Conservation (phyloP, 2,113 vertebrate species). For the Scalopus aquaticus region DNA sequence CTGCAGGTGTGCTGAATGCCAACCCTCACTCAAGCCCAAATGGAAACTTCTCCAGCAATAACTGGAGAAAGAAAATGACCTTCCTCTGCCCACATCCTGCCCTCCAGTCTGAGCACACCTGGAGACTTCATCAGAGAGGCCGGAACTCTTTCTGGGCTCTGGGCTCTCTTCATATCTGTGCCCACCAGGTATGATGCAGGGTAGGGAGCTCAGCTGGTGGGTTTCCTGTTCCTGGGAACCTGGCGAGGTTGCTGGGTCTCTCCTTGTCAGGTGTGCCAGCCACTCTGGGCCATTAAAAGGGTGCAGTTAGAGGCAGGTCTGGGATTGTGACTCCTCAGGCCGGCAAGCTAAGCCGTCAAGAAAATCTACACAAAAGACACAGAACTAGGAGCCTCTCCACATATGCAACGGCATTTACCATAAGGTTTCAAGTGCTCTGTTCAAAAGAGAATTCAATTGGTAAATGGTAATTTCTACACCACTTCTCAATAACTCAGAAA, state of each 20-base stretch:
- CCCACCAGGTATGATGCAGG: not conserved
- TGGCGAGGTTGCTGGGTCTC: not conserved
- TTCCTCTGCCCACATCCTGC: not conserved
- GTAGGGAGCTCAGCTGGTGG: not conserved
- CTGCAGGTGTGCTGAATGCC: not conserved
- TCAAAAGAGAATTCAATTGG: not conserved
- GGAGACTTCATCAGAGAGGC: not conserved
- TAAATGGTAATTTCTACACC: not conserved
- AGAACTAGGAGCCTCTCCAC: not conserved
- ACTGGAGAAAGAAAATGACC: not conserved
- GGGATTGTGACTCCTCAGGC: not conserved
- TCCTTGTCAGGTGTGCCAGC: not conserved
- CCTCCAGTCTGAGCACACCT: not conserved
- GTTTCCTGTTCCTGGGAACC: not conserved
- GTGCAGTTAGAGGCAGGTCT: not conserved
- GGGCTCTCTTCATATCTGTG: not conserved
- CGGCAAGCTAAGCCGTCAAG: not conserved
- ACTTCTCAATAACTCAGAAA: not conserved
- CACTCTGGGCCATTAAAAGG: not conserved
- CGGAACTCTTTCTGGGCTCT: not conserved
- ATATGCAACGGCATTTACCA: not conserved
- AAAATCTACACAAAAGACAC: not conserved
- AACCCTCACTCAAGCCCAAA: not conserved
- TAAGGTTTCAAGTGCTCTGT: not conserved
- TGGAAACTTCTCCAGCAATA: not conserved